These are phyloP conservation scores for Orchesellides sinensis DNA, from an alignment of 2,888 invertebrate genomes.

Conservation along the genomic window DNA sequence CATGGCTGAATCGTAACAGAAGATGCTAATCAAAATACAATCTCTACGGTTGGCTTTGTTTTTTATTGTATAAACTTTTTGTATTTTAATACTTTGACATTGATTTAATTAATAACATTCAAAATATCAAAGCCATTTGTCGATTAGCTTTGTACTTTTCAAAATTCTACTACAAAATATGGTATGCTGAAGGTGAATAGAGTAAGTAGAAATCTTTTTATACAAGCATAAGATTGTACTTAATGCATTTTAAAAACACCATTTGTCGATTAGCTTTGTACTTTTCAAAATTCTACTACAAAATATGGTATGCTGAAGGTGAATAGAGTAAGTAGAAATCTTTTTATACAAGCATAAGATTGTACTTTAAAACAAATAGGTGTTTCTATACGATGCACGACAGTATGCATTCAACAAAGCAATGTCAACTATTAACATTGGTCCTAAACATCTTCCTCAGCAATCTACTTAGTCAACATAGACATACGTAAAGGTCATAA, in stretches of 20 bases:
- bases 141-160: neutral
- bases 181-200: neutral
- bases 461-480: too few species aligned
- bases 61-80: neutral
- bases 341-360: neutral
- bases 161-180: neutral
- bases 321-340: neutral
- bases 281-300: neutral
- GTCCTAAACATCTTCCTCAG: too few species aligned
- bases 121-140: too few species aligned
- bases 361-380: too few species aligned
- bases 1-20: slow-evolving; percentile 14
- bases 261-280: neutral
- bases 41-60: neutral
- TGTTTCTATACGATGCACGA: too few species aligned
- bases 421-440: too few species aligned
- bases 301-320: neutral
- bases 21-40: slow-evolving; percentile 20
- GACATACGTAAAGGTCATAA: too few species aligned
- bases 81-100: neutral
- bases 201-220: neutral
- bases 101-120: neutral
- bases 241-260: neutral
- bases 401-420: too few species aligned
- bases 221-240: neutral